Conservation (phyloP, 2,797 vertebrate species). For the Melopsittacus undulatus region DNA sequence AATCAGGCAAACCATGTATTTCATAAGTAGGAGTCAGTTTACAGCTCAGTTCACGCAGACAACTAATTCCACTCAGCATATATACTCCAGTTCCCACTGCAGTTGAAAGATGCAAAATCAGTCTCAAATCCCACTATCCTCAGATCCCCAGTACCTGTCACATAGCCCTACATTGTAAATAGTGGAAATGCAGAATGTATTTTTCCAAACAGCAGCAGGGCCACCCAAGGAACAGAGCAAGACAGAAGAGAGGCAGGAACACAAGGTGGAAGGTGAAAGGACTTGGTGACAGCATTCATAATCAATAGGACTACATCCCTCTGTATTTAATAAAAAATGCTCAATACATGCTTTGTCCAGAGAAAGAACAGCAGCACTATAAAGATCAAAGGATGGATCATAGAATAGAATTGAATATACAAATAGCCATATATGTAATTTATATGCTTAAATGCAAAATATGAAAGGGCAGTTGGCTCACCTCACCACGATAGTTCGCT, state of each 20-base stretch:
- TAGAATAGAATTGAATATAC: not conserved
- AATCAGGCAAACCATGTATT: not conserved
- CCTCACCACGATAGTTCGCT: constrained; percentile 91
- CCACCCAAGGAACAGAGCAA: not conserved
- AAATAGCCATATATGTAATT: not conserved
- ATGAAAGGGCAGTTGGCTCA: constrained; percentile 69
- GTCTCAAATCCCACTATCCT: not conserved
- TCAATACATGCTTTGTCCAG: not conserved
- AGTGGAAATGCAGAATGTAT: not conserved
- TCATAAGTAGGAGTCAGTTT: not conserved
- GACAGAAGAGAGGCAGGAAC: not conserved
- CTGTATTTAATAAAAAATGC: not conserved
- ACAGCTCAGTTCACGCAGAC: not conserved
- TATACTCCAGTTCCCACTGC: not conserved
- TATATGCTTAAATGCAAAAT: not conserved
- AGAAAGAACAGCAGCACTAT: not conserved
- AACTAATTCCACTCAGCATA: not conserved
- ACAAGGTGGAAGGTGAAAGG: not conserved
- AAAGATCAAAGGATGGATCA: not conserved
- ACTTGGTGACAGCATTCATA: not conserved
- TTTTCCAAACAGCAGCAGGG: not conserved
- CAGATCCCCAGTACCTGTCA: not conserved
- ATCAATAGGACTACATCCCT: not conserved
- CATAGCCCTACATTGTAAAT: not conserved
- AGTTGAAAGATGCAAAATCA: not conserved